phyloP scores from a whole-genome alignment of 2,888 invertebrate species.

The Nipponacmea schrenckii region DNA sequence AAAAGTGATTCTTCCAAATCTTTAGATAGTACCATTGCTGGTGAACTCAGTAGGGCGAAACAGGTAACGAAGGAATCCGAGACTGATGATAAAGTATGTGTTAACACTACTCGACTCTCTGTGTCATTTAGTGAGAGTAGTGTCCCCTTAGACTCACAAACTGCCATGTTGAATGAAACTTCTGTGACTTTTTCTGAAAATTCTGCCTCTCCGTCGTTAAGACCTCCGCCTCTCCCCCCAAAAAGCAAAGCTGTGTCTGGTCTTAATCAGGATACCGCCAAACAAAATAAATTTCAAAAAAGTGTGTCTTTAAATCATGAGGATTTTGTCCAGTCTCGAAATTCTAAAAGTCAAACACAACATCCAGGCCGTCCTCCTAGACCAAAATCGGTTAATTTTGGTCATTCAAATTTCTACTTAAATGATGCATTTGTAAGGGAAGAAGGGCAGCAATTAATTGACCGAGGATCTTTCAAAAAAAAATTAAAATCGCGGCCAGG shows the following conservation, averaged over 20 bases:
- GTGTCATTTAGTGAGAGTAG: background rate
- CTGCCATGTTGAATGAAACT: background rate
- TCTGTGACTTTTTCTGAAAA: background rate
- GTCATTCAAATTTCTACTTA: background rate
- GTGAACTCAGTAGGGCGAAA: conserved; percentile 39
- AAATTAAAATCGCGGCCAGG: background rate
- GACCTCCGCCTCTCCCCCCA: background rate
- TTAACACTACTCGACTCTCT: conserved; percentile 2
- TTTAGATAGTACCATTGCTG: conserved; percentile 39
- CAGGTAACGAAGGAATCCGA: conserved; percentile 24
- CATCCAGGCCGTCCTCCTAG: background rate
- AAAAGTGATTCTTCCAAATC: conserved; percentile 34
- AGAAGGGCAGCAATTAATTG: background rate
- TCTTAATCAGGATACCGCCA: conserved; percentile 9
- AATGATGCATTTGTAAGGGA: conserved; percentile 13
- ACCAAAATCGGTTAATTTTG: background rate
- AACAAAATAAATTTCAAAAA: conserved; percentile 16
- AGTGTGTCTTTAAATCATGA: conserved; percentile 1
- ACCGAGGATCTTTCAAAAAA: background rate
- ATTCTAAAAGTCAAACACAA: background rate
- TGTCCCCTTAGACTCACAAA: background rate
- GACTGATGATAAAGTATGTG: background rate
- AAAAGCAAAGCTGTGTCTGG: background rate
- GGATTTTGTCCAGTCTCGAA: background rate
- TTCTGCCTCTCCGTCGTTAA: conserved; percentile 27